Percentiles rank a stretch among this genome's conserved stretches.
phyloP scores from a whole-genome alignment of 2,797 vertebrate genomes.

The Botia kubotai region DNA sequence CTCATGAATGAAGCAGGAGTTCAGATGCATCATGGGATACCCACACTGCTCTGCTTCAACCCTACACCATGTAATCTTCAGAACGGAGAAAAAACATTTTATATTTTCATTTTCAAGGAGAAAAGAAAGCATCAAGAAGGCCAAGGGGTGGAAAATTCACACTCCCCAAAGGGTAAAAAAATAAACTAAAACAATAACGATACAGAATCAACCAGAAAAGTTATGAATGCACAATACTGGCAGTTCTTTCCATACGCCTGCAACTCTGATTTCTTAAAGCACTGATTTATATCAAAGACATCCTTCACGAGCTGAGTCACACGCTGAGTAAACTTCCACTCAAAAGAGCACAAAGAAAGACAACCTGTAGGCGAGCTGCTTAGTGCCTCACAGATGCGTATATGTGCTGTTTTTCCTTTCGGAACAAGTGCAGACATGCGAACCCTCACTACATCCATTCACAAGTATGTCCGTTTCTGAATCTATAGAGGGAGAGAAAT shows the following conservation, averaged over 20 bases:
- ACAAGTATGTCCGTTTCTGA: constrained; percentile 46
- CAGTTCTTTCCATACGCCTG: constrained; percentile 4
- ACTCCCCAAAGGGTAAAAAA: constrained; percentile 25
- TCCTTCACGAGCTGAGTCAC: constrained; percentile 28
- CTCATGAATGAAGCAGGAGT: not conserved
- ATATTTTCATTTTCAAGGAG: not conserved
- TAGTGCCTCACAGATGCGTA: constrained; percentile 34
- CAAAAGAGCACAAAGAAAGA: constrained; percentile 26
- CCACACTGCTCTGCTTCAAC: not conserved
- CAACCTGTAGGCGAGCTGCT: constrained; percentile 35
- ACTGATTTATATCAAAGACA: constrained; percentile 34
- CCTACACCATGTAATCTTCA: constrained; percentile 1
- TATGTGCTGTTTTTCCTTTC: constrained; percentile 28
- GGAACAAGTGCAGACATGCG: constrained; percentile 38
- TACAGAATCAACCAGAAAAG: constrained; percentile 21
- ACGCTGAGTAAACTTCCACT: constrained; percentile 41
- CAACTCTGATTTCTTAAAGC: constrained; percentile 16
- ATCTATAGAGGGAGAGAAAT: constrained; percentile 33
- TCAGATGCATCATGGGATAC: constrained; percentile 12
- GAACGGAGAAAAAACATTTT: not conserved
- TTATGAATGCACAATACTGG: constrained; percentile 25
- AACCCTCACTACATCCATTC: constrained; percentile 38
- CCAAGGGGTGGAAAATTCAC: constrained; percentile 22
- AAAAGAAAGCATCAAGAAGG: not conserved
- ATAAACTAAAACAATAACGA: constrained; percentile 31